Percentiles rank a stretch among this genome's conserved stretches.
phyloP scores from a whole-genome alignment of 2,888 invertebrate species.

The Tortrix viridana region DNA sequence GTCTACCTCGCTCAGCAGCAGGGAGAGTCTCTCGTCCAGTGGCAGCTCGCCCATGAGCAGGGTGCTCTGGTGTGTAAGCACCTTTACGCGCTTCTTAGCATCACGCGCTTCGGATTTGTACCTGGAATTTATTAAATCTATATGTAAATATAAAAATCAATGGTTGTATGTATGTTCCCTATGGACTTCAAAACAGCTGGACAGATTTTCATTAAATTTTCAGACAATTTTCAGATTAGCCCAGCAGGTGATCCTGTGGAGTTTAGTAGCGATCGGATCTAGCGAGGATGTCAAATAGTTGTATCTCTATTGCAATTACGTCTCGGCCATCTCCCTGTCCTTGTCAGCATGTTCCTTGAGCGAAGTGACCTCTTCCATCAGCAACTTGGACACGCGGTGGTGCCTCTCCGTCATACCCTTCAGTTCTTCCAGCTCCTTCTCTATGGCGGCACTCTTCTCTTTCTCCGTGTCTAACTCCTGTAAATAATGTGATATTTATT shows the following conservation, averaged over 20 bases:
- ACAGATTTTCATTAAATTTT: too few species aligned
- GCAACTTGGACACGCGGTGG: conserved; percentile 86
- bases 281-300: too few species aligned
- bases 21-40: conserved; percentile 80
- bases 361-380: conserved; percentile 86
- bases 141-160: too few species aligned
- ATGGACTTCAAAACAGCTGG: too few species aligned
- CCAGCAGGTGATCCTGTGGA: too few species aligned
- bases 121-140: conserved; percentile 48
- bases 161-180: neutral
- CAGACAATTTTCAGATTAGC: too few species aligned
- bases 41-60: conserved; percentile 85
- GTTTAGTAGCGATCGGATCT: too few species aligned
- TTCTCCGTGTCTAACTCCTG: conserved; percentile 82
- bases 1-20: conserved; percentile 86
- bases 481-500: too few species aligned
- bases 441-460: conserved; percentile 73
- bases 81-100: conserved; percentile 84
- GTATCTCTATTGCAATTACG: conserved; percentile 60
- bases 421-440: conserved; percentile 81
- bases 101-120: conserved; percentile 83
- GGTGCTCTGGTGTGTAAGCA: conserved; percentile 88
- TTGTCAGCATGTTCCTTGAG: conserved; percentile 86
- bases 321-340: conserved; percentile 84
- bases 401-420: conserved; percentile 84